Percentiles rank a stretch among this genome's conserved stretches.
phyloP scores from a whole-genome alignment of 2,113 vertebrate species.

The Ovis aries region ARS-UI_Ramb_v3.0 NC_056056.1:8063501-8064000 shows the following conservation, averaged over 20 bases:
- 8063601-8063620: neutral
- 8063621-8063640: neutral
- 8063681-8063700: neutral
- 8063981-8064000: neutral
- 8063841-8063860: constrained; percentile 41
- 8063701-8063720: neutral
- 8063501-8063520: neutral
- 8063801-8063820: constrained; percentile 57
- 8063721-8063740: neutral
- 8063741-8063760: neutral
- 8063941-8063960: neutral
- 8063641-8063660: neutral
- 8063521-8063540: neutral
- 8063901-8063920: neutral
- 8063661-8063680: neutral
- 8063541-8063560: neutral
- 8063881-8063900: neutral
- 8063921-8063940: neutral
- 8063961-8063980: neutral
- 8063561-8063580: neutral
- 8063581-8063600: neutral
- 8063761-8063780: neutral
- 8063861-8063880: constrained; percentile 36
- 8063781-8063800: neutral
- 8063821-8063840: constrained; percentile 5